phyloP scores from a whole-genome alignment of 2,113 vertebrate species.

The Engystomops pustulosus region DNA sequence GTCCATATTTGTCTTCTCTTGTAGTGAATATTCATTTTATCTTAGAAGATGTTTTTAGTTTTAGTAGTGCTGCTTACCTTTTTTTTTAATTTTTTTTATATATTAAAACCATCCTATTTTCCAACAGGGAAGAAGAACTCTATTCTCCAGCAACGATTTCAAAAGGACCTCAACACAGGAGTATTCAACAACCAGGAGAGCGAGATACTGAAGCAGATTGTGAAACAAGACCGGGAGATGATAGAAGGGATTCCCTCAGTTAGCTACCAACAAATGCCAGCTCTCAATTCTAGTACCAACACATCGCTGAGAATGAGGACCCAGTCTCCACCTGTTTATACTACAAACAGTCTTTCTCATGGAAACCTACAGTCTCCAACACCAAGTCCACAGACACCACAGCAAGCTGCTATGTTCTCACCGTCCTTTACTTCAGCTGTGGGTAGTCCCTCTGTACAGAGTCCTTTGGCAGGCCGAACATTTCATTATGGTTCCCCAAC shows the following conservation, averaged over 20 bases:
- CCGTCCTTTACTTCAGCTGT: constrained; percentile 88
- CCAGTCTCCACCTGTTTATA: constrained; percentile 82
- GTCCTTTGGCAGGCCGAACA: constrained; percentile 87
- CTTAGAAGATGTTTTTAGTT: background rate
- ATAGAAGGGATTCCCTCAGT: constrained; percentile 88
- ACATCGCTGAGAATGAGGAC: constrained; percentile 82
- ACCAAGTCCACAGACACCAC: constrained; percentile 79
- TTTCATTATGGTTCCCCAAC: constrained; percentile 93
- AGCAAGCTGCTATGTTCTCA: constrained; percentile 83
- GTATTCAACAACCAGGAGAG: constrained; percentile 99
- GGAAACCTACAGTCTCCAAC: constrained; percentile 84
- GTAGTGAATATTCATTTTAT: background rate
- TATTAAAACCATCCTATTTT: constrained; percentile 58
- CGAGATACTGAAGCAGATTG: constrained; percentile 98
- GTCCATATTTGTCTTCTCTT: background rate
- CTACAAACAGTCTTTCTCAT: constrained; percentile 79
- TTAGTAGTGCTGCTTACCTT: background rate
- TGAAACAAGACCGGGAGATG: constrained; percentile 97
- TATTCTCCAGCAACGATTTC: constrained; percentile 96
- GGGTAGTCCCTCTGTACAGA: constrained; percentile 90
- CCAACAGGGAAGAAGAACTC: constrained; percentile 96
- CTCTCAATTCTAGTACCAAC: constrained; percentile 80
- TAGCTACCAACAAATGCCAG: constrained; percentile 79
- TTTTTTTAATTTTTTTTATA: background rate
- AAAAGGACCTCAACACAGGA: constrained; percentile 97